Conservation (phyloP, 92 coral and sea anemone genomes). For the Anthopleura xanthogrammica region DNA sequence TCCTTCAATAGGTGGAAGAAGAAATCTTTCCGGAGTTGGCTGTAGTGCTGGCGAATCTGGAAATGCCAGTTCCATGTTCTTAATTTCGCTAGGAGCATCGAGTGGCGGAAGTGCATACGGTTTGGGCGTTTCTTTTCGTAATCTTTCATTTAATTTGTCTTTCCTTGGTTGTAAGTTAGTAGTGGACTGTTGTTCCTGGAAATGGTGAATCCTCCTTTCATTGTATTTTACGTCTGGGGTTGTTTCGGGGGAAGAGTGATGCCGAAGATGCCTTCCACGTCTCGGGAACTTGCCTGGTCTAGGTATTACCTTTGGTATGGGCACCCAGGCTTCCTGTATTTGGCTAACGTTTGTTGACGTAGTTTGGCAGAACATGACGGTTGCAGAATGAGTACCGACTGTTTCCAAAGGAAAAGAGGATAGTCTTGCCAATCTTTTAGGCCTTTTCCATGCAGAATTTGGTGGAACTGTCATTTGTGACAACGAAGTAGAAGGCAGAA, state of each 20-base stretch:
- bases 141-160: not conserved
- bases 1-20: not conserved
- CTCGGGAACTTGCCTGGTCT: not conserved
- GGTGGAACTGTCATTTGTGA: not conserved
- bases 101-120: constrained; percentile 6
- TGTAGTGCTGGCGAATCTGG: constrained; percentile 2
- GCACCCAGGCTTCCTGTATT: not conserved
- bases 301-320: not conserved
- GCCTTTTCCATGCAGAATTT: not conserved
- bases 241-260: not conserved
- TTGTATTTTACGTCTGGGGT: not conserved
- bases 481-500: not conserved
- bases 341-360: not conserved
- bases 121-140: not conserved
- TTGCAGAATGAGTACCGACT: not conserved
- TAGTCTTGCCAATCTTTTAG: not conserved
- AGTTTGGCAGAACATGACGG: not conserved
- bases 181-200: not conserved
- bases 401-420: not conserved
- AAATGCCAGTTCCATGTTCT: not conserved
- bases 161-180: not conserved
- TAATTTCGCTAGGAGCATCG: not conserved
- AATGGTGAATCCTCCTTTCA: not conserved
- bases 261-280: not conserved
- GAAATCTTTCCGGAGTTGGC: constrained; percentile 1